These are phyloP conservation scores for Trinorchestia longiramus DNA, from an alignment of 1,140 invertebrate genomes.

Conservation along the genomic window DNA sequence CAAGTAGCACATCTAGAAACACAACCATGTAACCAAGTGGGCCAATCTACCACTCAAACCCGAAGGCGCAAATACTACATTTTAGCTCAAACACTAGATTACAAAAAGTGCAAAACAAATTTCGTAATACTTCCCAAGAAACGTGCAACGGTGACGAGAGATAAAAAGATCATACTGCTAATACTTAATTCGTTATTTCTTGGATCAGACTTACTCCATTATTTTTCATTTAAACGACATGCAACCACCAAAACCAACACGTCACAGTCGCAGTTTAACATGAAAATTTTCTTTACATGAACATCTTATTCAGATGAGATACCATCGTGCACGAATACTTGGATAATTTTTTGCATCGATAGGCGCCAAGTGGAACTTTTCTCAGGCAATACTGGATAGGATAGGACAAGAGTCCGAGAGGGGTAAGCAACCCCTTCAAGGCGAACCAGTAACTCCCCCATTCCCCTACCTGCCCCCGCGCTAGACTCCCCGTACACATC, in stretches of 20 bases:
- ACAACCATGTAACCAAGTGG: too few species aligned
- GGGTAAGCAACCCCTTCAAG: slow-evolving; percentile 52
- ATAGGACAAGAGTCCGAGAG: not conserved
- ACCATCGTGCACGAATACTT: not conserved
- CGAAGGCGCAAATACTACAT: too few species aligned
- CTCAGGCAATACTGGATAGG: not conserved
- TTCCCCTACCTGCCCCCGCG: not conserved
- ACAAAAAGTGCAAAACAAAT: too few species aligned
- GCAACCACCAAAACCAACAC: not conserved
- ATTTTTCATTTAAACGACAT: not conserved
- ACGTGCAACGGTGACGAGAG: not conserved
- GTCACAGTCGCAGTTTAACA: not conserved
- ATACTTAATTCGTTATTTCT: too few species aligned
- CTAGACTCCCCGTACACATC: not conserved
- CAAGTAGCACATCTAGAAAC: too few species aligned
- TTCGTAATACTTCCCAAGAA: not conserved
- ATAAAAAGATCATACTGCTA: too few species aligned
- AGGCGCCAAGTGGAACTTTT: not conserved
- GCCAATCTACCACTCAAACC: too few species aligned
- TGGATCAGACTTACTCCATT: not conserved
- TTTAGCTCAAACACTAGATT: too few species aligned
- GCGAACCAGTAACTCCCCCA: slow-evolving; percentile 14
- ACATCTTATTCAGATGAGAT: not conserved
- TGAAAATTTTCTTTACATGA: not conserved
- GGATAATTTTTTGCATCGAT: not conserved